Evolutionary conservation across 1,140 invertebrate genomes (phyloP), one percentile per base, ranked within the genome.

Genomic region (Cydia fagiglandana): DNA sequence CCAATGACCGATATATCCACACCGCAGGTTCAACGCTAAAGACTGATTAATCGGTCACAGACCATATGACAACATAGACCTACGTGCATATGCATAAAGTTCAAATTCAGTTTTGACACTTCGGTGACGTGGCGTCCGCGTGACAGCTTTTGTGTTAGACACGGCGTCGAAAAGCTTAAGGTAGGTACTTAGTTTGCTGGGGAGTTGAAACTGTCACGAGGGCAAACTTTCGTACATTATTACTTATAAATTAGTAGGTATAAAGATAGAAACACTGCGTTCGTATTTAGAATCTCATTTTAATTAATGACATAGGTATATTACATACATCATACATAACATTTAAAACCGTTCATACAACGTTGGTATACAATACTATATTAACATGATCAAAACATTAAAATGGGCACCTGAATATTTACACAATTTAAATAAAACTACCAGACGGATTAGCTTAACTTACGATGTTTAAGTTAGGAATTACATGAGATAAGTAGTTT

Each of bases 241-340:
- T 34, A 1, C 30, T 30, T 34, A 34, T 34, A 41, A 41, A 41
- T 41, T 6, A 2, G 12, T 50, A 7, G 20, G 20, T 28, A 41
- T 41, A 41, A 7, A 41, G 24, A 34, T 13, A 50, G 75, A 80
- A 80, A 75, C 81, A 84, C 81, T 81, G 64, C 78, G 74, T 70
- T 66, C 50, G 66, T 77, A 78, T 78, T 85, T 82, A 78, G 84
- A 87, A 85, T 84, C 82, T 84, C 86, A 83, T 89, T 89, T 83
- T 76, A 80, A 78, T 81, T 80, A 81, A 85, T 88, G 82, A 83
- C 81, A 78, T 86, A 86, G 17, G 20, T 53, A 53, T 80, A 68
- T 34, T 68, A 68, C 80, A 83, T 85, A 88, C 82, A 85, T 86
- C 78, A 78, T 87, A 86, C 78, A 79, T 87, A 86, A 88, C 86